phyloP scores from a whole-genome alignment of 2,888 invertebrate species.

The Liodrosophila aerea region DNA sequence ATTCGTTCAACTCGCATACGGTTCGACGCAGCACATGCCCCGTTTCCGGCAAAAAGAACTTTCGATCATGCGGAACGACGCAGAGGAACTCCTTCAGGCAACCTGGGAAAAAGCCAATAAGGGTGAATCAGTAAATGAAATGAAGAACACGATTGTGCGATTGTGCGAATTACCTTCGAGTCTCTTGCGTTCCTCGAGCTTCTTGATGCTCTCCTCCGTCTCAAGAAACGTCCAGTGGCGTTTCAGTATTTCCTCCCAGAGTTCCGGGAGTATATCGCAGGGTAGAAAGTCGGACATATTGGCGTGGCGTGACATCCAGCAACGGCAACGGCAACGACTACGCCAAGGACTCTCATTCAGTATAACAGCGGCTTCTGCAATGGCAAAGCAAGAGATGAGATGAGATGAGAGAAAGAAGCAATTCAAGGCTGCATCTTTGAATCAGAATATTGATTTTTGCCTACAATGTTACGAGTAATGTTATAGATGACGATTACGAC shows the following conservation, averaged over 20 bases:
- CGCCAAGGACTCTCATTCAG: constrained; percentile 70
- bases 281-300: constrained; percentile 83
- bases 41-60: constrained; percentile 90
- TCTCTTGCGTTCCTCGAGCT: constrained; percentile 89
- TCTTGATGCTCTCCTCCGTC: constrained; percentile 90
- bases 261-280: constrained; percentile 82
- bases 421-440: constrained; percentile 45
- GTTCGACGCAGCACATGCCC: constrained; percentile 89
- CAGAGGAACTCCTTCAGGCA: constrained; percentile 90
- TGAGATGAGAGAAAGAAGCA: background rate
- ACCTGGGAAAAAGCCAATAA: too few species aligned
- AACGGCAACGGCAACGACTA: too few species aligned
- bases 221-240: constrained; percentile 91
- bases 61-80: constrained; percentile 89
- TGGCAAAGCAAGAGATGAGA: background rate
- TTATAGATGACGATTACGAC: constrained; percentile 31
- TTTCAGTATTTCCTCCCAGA: constrained; percentile 89
- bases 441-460: constrained; percentile 44
- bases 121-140: too few species aligned
- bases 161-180: constrained; percentile 91
- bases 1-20: constrained; percentile 87
- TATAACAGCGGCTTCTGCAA: constrained; percentile 58
- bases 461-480: constrained; percentile 31
- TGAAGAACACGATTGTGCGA: too few species aligned
- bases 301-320: constrained; percentile 57